Conservation (phyloP, 2,888 invertebrate species). For the Germaria angustata region DNA sequence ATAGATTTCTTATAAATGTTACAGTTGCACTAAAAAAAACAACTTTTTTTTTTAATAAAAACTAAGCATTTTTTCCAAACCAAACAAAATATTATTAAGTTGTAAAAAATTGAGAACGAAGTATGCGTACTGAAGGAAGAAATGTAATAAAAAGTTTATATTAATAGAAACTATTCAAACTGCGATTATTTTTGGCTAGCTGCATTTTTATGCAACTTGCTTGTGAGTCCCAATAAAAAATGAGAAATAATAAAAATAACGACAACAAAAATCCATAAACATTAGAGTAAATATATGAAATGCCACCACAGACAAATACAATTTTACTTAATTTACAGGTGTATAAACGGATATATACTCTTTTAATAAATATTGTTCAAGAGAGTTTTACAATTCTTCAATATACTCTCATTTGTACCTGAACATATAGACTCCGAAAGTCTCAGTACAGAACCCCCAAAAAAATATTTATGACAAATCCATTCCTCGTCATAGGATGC, state of each 20-base stretch:
- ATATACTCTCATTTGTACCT: too few species aligned
- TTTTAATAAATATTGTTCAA: too few species aligned
- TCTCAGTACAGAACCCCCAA: too few species aligned
- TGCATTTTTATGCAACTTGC: constrained; percentile 62
- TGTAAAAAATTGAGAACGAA: not conserved
- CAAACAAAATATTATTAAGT: constrained; percentile 16
- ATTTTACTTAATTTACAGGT: not conserved
- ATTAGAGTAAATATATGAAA: not conserved
- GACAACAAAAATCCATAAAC: not conserved
- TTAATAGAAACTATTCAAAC: constrained; percentile 43
- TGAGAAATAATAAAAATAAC: not conserved
- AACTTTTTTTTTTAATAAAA: not conserved
- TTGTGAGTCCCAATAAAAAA: constrained; percentile 14
- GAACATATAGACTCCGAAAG: too few species aligned
- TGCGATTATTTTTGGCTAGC: constrained; percentile 60
- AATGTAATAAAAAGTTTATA: constrained; percentile 59
- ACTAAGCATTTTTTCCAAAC: not conserved
- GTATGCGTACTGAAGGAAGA: not conserved
- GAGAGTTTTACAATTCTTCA: too few species aligned
- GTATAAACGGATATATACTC: not conserved
- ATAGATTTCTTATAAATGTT: not conserved
- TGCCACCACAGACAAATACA: not conserved
- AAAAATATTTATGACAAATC: too few species aligned
- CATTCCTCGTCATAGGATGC: too few species aligned
- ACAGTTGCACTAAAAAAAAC: not conserved